Conservation (phyloP, 2,113 vertebrate genomes). For the Myrmecobius fasciatus region DNA sequence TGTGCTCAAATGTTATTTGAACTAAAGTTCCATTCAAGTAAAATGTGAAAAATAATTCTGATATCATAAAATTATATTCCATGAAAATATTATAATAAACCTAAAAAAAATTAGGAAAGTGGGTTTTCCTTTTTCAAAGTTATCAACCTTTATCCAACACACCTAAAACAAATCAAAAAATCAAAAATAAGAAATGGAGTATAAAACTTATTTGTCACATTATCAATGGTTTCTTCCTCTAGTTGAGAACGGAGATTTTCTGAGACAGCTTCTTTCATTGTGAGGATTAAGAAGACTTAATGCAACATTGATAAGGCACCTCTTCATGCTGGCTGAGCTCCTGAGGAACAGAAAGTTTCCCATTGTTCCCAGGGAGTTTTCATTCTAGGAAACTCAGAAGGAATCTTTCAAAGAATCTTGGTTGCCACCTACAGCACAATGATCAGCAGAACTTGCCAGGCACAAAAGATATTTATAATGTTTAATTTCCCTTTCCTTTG, state of each 20-base stretch:
- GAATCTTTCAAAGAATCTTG: not conserved
- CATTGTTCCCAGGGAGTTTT: not conserved
- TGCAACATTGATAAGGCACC: not conserved
- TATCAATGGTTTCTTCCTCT: not conserved
- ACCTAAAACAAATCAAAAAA: not conserved
- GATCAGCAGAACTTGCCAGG: slow-evolving; percentile 10
- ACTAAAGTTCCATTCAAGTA: slow-evolving; percentile 42
- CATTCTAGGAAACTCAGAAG: not conserved
- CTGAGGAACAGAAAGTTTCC: not conserved
- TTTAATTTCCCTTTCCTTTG: slow-evolving; percentile 1
- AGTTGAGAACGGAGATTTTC: not conserved
- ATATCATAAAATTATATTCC: slow-evolving; percentile 9
- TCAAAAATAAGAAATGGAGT: not conserved
- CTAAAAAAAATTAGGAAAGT: slow-evolving; percentile 44
- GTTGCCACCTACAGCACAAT: slow-evolving; percentile 10
- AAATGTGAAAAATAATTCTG: slow-evolving; percentile 20
- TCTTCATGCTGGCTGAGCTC: not conserved
- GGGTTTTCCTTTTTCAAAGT: slow-evolving; percentile 36
- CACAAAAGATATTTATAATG: slow-evolving; percentile 1
- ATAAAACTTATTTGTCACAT: not conserved
- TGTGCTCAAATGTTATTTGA: not conserved
- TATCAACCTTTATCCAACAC: slow-evolving; percentile 1
- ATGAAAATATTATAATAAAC: slow-evolving; percentile 48
- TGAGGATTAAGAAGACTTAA: not conserved
- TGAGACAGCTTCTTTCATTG: not conserved